phyloP scores from a whole-genome alignment of 2,888 invertebrate species.

The Pandemis heparana region DNA sequence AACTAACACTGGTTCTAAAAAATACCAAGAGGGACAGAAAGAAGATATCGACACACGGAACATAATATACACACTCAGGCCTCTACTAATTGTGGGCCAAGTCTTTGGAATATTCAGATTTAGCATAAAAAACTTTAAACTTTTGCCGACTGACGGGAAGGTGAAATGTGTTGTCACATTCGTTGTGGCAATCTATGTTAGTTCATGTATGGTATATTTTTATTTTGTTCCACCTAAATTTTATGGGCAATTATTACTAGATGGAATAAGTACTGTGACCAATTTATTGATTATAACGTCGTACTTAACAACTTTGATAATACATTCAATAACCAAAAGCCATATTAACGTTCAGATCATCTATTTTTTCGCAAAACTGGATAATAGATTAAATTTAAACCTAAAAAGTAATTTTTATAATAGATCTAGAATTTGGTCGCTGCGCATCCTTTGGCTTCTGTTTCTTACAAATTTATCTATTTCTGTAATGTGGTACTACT shows the following conservation, averaged over 20 bases:
- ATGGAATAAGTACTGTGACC: background rate
- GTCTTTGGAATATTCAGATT: slow-evolving; percentile 42
- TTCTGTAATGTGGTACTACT: background rate
- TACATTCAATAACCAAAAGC: background rate
- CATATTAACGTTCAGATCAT: slow-evolving; percentile 1
- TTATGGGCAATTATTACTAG: background rate
- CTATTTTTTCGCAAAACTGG: background rate
- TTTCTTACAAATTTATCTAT: background rate
- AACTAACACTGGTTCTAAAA: background rate
- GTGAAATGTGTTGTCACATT: slow-evolving; percentile 30
- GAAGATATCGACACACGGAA: background rate
- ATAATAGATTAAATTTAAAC: slow-evolving; percentile 1
- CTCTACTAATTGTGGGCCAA: slow-evolving; percentile 19
- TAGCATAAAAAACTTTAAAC: slow-evolving; percentile 7
- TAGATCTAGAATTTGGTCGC: background rate
- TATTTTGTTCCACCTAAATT: background rate
- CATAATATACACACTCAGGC: slow-evolving; percentile 11
- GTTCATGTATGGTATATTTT: background rate
- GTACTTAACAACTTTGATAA: background rate
- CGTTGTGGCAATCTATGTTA: background rate
- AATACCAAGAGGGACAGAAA: background rate
- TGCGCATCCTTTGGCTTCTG: background rate
- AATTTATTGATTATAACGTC: background rate
- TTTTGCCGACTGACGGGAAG: slow-evolving; percentile 20
- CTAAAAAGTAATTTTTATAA: slow-evolving; percentile 1